Evolutionary conservation across 2,888 invertebrate genomes (phyloP).

Genomic region (Mycogona germanica): DNA sequence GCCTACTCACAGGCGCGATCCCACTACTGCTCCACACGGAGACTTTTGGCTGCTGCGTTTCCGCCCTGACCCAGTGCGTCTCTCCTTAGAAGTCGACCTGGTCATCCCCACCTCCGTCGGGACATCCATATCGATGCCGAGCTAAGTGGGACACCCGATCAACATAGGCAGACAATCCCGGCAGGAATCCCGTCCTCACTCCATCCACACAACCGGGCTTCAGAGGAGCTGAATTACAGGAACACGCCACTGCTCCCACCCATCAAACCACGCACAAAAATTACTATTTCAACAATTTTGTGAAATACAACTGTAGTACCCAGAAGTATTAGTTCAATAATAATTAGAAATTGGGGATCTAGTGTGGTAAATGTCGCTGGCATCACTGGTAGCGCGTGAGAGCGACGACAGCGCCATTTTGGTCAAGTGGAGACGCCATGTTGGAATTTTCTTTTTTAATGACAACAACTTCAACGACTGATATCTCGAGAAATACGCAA

Average conservation of each 20-base stretch:
- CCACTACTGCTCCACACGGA: conserved; percentile 97
- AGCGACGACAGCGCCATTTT: too few species aligned
- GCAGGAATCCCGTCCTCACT: conserved; percentile 78
- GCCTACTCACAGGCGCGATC: conserved; percentile 95
- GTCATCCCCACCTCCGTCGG: conserved; percentile 66
- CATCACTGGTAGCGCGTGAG: too few species aligned
- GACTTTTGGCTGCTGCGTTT: conserved; percentile 99
- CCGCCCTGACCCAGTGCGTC: conserved; percentile 98
- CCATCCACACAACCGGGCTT: conserved; percentile 84
- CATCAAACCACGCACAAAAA: too few species aligned
- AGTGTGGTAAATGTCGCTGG: too few species aligned
- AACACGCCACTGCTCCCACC: conserved; percentile 91
- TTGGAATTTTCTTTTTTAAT: too few species aligned
- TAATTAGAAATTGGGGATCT: too few species aligned
- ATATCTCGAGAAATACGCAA: too few species aligned
- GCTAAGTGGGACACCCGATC: conserved; percentile 89
- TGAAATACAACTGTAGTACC: too few species aligned
- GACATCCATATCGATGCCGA: conserved; percentile 90
- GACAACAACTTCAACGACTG: too few species aligned
- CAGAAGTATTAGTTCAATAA: too few species aligned
- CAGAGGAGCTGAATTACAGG: conserved; percentile 98
- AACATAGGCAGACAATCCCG: conserved; percentile 52
- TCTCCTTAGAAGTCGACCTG: conserved; percentile 96
- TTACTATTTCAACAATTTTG: too few species aligned
- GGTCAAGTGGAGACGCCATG: too few species aligned